Base-by-base conservation (phyloP, 2,888 invertebrate genomes). In the Epinotia ramella region DNA sequence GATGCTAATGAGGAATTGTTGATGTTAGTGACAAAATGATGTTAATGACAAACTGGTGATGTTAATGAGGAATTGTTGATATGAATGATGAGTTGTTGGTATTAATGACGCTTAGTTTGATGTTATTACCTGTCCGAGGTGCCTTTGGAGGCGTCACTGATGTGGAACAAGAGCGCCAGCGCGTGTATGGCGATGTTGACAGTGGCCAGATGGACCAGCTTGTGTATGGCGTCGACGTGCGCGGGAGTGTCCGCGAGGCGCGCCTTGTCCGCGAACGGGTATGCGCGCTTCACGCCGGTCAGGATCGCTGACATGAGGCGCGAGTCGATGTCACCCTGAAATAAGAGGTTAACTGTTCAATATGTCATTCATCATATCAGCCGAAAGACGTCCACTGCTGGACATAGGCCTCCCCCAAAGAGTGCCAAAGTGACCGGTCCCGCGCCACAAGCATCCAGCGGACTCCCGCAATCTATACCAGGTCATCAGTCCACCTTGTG, bases 281-380 rank as follows among this genome's bases (percentile, higher is more conserved):
- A 98, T 0, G 97, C 97, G 68, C 97, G 95, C 84, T 97, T 97
- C 1, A 98, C 97, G 0, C 98, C 98, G 3, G 96, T 96, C 72
- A 98, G 87, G 11, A 98, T 95, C 0, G 96, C 97, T 24, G 96
- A 96, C 96, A 98, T 96, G 85, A 98, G 95, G 64, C 97, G 96
- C 9, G 96, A 96, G 85, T 97, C 96, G 3, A 97, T 96, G 72
- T 97, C 97, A 0, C 97, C 97, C 94, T 94, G 84, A 1, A 74
- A 73, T 24, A 28, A 1, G 24, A 3, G 24, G 24, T 28, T 24
- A 24, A 24, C 2, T n/a, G n/a, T n/a, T n/a, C n/a, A n/a, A n/a
- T n/a, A n/a, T n/a, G n/a, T n/a, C n/a, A n/a, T n/a, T n/a, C n/a
- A n/a, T n/a, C n/a, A n/a, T n/a, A n/a, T n/a, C n/a, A n/a, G n/a